Evolutionary conservation across 1,140 invertebrate species (phyloP).

Genomic region (Drosophila punjabiensis): DNA sequence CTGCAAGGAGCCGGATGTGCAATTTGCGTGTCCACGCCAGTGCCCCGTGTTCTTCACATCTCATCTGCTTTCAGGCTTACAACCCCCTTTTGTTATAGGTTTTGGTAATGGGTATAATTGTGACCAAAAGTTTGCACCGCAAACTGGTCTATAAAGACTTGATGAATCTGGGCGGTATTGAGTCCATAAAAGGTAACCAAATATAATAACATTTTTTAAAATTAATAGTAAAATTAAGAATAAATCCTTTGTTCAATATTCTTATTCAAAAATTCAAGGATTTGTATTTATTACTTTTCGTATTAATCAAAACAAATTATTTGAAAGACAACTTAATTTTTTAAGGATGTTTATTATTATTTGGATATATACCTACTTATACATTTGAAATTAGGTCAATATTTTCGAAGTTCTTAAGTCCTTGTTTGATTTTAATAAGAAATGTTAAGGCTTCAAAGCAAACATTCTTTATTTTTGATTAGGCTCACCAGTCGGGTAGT

Average conservation of each 20-base stretch:
- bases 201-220: too few relatives aligned
- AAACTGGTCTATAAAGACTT: background rate
- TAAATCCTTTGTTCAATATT: background rate
- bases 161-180: background rate
- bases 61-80: background rate
- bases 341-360: background rate
- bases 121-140: background rate
- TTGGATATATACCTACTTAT: too few relatives aligned
- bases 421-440: too few relatives aligned
- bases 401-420: too few relatives aligned
- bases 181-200: background rate
- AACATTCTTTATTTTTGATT: too few relatives aligned
- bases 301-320: background rate
- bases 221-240: background rate
- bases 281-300: too few relatives aligned
- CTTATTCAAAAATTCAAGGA: background rate
- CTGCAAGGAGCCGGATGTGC: conserved; percentile 35
- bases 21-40: conserved; percentile 11
- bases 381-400: background rate
- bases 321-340: background rate
- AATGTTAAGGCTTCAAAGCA: too few relatives aligned
- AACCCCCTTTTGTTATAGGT: background rate
- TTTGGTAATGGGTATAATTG: background rate
- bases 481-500: too few relatives aligned
- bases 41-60: background rate